A percentile compares a stretch with the other conserved stretches of the same genome.
Conservation (phyloP, 1,140 invertebrate species). For the Rhagoletis zephyria region DNA sequence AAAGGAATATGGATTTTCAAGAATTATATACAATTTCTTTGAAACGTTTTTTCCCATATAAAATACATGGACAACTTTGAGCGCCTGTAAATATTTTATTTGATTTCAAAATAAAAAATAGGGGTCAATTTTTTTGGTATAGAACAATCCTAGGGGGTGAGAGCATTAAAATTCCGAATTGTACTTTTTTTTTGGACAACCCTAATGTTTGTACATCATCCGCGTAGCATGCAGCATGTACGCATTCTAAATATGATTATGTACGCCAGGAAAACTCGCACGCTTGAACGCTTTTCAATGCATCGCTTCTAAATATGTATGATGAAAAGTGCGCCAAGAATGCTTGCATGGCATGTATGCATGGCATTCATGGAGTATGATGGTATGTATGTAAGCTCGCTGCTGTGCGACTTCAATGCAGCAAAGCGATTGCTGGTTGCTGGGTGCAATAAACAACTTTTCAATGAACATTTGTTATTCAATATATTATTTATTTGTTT, state of each 20-base stretch:
- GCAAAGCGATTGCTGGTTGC: neutral
- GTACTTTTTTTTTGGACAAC: too few species aligned
- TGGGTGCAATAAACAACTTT: constrained; percentile 13
- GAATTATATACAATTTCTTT: too few species aligned
- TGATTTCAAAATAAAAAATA: too few species aligned
- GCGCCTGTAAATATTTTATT: too few species aligned
- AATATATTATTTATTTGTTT: neutral
- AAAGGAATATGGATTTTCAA: too few species aligned
- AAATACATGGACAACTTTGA: too few species aligned
- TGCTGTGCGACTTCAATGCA: neutral
- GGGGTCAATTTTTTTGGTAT: too few species aligned
- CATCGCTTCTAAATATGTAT: neutral
- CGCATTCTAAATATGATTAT: neutral
- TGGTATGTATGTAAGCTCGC: neutral
- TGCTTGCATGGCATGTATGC: neutral
- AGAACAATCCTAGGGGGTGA: too few species aligned
- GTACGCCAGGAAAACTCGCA: neutral
- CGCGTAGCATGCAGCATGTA: neutral
- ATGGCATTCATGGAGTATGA: too few species aligned
- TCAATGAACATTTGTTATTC: constrained; percentile 3
- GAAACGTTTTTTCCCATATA: too few species aligned
- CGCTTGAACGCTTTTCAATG: constrained; percentile 9
- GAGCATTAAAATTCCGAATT: too few species aligned
- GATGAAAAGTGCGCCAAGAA: neutral
- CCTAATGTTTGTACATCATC: neutral